Base-by-base conservation (phyloP, 1,140 invertebrate species). In the Onthophagus taurus region DNA sequence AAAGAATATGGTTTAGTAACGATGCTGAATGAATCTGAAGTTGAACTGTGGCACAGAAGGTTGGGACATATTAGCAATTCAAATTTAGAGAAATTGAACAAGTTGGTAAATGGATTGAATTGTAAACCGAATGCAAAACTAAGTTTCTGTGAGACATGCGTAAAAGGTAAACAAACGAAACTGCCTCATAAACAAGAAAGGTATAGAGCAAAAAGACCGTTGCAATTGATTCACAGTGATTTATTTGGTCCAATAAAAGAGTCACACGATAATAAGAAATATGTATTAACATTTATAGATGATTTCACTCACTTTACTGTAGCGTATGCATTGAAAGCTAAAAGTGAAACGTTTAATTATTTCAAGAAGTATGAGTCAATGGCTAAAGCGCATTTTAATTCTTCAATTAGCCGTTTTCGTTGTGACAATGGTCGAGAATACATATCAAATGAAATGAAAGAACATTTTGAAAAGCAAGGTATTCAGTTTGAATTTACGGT, bases 401-500 rank as follows among this genome's bases (percentile, higher is more conserved):
- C 4, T 4, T 21, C 11, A n/a, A 37, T 37, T 16, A 19, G 16
- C 20, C 7, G 2, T 5, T 37, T 37, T 20, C 13, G 18, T 16
- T 45, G 45, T 34, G 47, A 54, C 24, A 45, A 52, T 44, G 50
- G 47, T n/a, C n/a, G 17, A 8, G 49, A 54, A 35, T 52, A 52
- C 33, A 13, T 45, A 8, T 42, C 39, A n/a, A 39, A 45, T 11
- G 34, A 44, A 14, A 39, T 52, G 1, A 43, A 35, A 26, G 21
- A 17, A 4, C 46, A 42, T 30, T 43, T 30, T 36, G 26, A 42
- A 20, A 39, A 44, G 4, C 34, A 49, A 44, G 36, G 52, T 2
- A 57, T 57, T 33, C 29, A 53, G 20, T 45, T 52, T 14, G 45
- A 55, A 36, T 53, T 44, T 36, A 64, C 62, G 2, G 53, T 60